Conservation (phyloP, 2,888 invertebrate genomes). For the Morpho achilles region DNA sequence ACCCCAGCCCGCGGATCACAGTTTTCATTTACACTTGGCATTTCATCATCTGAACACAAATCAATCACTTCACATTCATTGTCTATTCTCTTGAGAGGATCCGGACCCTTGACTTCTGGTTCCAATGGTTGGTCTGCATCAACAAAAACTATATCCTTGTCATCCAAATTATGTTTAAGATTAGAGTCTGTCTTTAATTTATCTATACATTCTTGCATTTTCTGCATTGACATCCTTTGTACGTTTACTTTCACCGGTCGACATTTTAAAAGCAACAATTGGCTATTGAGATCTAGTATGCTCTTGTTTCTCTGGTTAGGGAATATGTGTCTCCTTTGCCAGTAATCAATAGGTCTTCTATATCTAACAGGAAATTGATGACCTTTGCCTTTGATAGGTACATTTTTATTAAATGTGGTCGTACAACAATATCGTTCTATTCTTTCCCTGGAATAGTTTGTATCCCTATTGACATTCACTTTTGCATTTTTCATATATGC, state of each 20-base stretch:
- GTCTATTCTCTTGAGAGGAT: constrained; percentile 55
- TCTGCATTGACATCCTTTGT: constrained; percentile 57
- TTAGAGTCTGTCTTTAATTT: constrained; percentile 50
- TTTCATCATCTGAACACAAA: constrained; percentile 84
- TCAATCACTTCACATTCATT: constrained; percentile 81
- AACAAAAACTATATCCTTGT: constrained; percentile 69
- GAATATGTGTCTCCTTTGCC: constrained; percentile 63
- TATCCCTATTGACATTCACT: constrained; percentile 50
- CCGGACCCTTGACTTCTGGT: constrained; percentile 43
- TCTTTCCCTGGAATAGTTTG: constrained; percentile 56
- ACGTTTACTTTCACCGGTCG: constrained; percentile 67
- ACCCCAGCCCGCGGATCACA: constrained; percentile 64
- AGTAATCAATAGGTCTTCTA: constrained; percentile 67
- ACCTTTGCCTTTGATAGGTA: constrained; percentile 58
- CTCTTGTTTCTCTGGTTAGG: constrained; percentile 64
- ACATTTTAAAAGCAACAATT: constrained; percentile 73
- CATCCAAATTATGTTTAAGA: constrained; percentile 37
- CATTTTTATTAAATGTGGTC: constrained; percentile 47
- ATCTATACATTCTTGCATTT: constrained; percentile 63
- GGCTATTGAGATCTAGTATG: constrained; percentile 63
- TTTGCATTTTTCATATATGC: constrained; percentile 64
- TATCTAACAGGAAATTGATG: constrained; percentile 64
- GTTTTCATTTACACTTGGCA: constrained; percentile 60
- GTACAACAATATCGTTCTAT: constrained; percentile 68
- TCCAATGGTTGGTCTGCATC: constrained; percentile 52